These are phyloP conservation scores for Tenualosa thibaudeaui DNA, from an alignment of 2,797 vertebrate species.

Conservation along the genomic window DNA sequence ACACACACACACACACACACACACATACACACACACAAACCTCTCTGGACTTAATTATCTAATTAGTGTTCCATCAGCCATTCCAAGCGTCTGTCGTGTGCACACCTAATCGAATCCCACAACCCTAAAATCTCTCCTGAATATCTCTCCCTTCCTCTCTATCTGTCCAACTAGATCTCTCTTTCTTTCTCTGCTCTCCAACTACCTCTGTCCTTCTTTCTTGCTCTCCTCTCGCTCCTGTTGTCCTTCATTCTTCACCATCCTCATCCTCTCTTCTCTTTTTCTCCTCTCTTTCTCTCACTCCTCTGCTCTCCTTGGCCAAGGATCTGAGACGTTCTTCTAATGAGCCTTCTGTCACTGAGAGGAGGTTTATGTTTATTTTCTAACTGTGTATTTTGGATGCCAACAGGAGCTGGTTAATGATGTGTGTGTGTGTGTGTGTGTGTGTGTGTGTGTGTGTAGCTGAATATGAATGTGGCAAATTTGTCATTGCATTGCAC, in stretches of 20 bases:
- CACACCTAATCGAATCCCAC: not conserved
- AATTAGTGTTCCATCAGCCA: constrained; percentile 41
- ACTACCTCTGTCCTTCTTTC: not conserved
- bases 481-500: no score
- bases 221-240: not conserved
- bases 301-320: constrained; percentile 46
- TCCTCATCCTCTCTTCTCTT: not conserved
- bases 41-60: constrained; percentile 40
- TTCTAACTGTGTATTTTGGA: not conserved
- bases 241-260: not conserved
- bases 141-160: constrained; percentile 10
- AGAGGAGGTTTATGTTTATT: constrained; percentile 2
- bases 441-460: not conserved
- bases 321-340: constrained; percentile 52
- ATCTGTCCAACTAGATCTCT: not conserved
- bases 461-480: no score
- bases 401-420: not conserved
- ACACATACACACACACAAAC: not conserved
- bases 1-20: not conserved
- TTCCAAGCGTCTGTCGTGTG: constrained; percentile 39
- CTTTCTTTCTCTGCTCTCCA: not conserved
- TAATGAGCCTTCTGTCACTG: constrained; percentile 62
- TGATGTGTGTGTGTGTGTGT: not conserved
- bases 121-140: constrained; percentile 15
- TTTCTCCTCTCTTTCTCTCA: not conserved